Percentiles rank a stretch among this genome's conserved stretches.
These are phyloP conservation scores for Scaptomyza reducta DNA, from an alignment of 2,888 invertebrate genomes.

Conservation along the genomic window DNA sequence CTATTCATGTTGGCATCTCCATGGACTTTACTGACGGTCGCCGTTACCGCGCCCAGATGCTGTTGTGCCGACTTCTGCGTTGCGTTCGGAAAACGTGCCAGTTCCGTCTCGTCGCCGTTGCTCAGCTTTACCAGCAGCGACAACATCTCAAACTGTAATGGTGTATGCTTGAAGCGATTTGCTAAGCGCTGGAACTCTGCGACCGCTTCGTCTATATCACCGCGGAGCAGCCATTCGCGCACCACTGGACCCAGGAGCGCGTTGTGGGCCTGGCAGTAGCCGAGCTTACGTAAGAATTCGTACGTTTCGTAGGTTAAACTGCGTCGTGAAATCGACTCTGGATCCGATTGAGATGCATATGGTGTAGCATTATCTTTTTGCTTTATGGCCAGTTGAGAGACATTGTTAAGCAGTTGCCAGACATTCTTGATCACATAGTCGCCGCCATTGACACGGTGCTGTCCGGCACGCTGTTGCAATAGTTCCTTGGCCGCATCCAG, in stretches of 20 bases:
- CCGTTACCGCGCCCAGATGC: slow-evolving; percentile 82
- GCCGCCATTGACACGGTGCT: slow-evolving; percentile 83
- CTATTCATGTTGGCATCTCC: slow-evolving; percentile 83
- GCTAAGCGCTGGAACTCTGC: slow-evolving; percentile 85
- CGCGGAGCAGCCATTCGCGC: slow-evolving; percentile 86
- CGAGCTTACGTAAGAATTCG: slow-evolving; percentile 84
- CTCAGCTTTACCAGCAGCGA: slow-evolving; percentile 82
- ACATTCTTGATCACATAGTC: slow-evolving; percentile 86
- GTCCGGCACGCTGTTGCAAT: slow-evolving; percentile 85
- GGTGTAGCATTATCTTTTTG: slow-evolving; percentile 6
- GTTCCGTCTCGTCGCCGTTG: slow-evolving; percentile 63
- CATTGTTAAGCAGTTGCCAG: slow-evolving; percentile 86
- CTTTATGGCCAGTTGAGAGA: slow-evolving; percentile 81
- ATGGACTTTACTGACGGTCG: slow-evolving; percentile 83
- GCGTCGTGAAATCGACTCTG: slow-evolving; percentile 46
- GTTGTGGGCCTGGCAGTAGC: slow-evolving; percentile 87
- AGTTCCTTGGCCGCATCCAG: slow-evolving; percentile 82
- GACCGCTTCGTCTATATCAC: slow-evolving; percentile 85
- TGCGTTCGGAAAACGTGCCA: slow-evolving; percentile 57
- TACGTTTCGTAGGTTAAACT: slow-evolving; percentile 85
- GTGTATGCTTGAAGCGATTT: slow-evolving; percentile 86
- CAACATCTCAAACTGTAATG: slow-evolving; percentile 88
- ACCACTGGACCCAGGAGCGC: slow-evolving; percentile 87
- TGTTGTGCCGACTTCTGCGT: slow-evolving; percentile 78
- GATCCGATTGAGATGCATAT: slow-evolving; percentile 11